phyloP scores from a whole-genome alignment of 2,888 invertebrate species.

The Scelioninae gen. 2 region DNA sequence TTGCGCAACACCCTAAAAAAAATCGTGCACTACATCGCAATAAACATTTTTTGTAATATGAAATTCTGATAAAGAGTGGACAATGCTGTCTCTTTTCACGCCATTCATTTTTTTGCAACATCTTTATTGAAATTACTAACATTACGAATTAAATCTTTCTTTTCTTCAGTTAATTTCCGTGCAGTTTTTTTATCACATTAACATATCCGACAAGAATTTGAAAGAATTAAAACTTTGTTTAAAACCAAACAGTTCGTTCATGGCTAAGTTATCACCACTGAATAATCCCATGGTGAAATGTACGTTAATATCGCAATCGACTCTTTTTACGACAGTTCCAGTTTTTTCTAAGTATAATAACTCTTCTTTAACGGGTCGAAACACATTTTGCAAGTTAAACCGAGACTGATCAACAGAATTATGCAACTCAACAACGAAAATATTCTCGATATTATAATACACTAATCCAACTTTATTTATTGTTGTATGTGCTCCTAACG shows the following conservation, averaged over 20 bases:
- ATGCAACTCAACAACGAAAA: constrained; percentile 40
- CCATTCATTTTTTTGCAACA: constrained; percentile 29
- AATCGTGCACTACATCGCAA: constrained; percentile 55
- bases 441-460: constrained; percentile 55
- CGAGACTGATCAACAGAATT: constrained; percentile 14
- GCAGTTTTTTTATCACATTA: constrained; percentile 13
- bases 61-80: constrained; percentile 37
- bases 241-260: constrained; percentile 54
- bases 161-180: constrained; percentile 22
- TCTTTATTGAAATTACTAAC: constrained; percentile 42
- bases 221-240: constrained; percentile 51
- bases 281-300: constrained; percentile 51
- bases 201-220: constrained; percentile 40
- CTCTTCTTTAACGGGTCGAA: constrained; percentile 18
- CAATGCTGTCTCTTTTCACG: constrained; percentile 25
- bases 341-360: constrained; percentile 25
- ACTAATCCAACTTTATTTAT: constrained; percentile 56
- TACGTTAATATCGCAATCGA: constrained; percentile 28
- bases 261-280: constrained; percentile 57
- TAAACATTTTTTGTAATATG: constrained; percentile 48
- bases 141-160: constrained; percentile 29
- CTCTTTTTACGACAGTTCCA: constrained; percentile 2
- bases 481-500: constrained; percentile 51
- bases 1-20: constrained; percentile 54
- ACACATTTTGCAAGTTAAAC: constrained; percentile 13